Evolutionary conservation across 2,797 vertebrate species (phyloP).

Genomic region (Sitta carolinensis): DNA sequence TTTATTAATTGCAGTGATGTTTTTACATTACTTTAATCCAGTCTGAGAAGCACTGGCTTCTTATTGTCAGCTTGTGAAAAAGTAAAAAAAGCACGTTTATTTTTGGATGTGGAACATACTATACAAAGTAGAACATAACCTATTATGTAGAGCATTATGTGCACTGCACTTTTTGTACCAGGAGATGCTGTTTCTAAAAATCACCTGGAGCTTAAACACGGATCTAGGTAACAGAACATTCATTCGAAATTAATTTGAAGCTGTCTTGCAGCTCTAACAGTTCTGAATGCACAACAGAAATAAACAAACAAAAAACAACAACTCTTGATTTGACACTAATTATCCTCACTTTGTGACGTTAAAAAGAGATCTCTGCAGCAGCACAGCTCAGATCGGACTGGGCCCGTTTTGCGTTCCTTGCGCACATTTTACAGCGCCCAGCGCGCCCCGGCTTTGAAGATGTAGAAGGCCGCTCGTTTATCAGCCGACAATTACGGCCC

Average conservation of each 20-base stretch:
- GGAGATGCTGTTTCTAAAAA: not conserved
- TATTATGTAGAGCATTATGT: not conserved
- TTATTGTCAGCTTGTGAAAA: not conserved
- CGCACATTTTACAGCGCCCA: accelerated
- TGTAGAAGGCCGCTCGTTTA: accelerated
- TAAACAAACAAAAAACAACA: not conserved
- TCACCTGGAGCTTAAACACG: not conserved
- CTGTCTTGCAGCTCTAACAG: not conserved
- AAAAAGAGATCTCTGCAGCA: not conserved
- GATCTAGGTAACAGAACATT: not conserved
- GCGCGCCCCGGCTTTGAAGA: accelerated
- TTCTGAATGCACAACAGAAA: not conserved
- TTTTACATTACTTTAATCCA: not conserved
- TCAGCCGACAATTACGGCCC: accelerated
- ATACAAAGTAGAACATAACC: not conserved
- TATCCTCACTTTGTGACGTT: not conserved
- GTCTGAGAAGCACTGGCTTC: not conserved
- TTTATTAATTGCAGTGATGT: not conserved
- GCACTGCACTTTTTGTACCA: accelerated
- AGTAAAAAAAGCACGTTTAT: not conserved
- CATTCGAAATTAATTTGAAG: not conserved
- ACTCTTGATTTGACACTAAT: not conserved
- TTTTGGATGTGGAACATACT: not conserved
- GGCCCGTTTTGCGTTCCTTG: not conserved
- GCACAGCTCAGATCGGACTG: accelerated